Evolutionary conservation across 1,140 invertebrate species (phyloP).

Genomic region (Semibalanus balanoides): DNA sequence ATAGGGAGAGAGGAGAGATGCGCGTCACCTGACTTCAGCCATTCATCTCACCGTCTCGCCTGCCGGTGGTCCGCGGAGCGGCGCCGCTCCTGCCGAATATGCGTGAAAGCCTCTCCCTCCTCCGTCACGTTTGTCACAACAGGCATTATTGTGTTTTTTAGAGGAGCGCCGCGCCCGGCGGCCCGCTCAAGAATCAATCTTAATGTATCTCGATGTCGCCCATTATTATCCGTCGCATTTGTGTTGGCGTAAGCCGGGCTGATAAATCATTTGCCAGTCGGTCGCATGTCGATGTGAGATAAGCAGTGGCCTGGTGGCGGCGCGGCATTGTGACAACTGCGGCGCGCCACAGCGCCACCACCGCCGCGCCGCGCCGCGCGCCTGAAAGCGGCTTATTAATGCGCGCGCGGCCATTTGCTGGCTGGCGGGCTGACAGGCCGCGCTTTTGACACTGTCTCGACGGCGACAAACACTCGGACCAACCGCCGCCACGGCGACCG

Average conservation of each 20-base stretch:
- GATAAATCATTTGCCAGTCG: background rate
- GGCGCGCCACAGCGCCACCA: too few species aligned
- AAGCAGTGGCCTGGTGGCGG: background rate
- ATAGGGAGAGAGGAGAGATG: too few species aligned
- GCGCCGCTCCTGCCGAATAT: background rate
- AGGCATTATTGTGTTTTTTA: conserved; percentile 3
- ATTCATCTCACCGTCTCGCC: background rate
- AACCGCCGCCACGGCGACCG: too few species aligned
- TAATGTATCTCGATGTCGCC: background rate
- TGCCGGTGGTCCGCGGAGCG: background rate
- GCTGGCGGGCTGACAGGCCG: background rate
- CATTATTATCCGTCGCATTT: background rate
- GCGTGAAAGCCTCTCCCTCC: background rate
- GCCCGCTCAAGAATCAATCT: background rate
- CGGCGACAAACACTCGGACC: background rate
- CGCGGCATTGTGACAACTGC: background rate
- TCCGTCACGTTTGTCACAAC: conserved; percentile 1
- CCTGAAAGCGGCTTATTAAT: background rate
- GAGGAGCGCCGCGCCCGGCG: background rate
- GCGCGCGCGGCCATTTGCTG: background rate
- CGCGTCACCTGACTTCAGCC: too few species aligned
- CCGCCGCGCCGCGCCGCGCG: too few species aligned
- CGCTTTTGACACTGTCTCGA: background rate
- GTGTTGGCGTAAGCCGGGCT: background rate
- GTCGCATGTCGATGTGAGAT: background rate